Evolutionary conservation across 2,888 invertebrate genomes (phyloP).

Genomic region (Anoplius nigerrimus): DNA sequence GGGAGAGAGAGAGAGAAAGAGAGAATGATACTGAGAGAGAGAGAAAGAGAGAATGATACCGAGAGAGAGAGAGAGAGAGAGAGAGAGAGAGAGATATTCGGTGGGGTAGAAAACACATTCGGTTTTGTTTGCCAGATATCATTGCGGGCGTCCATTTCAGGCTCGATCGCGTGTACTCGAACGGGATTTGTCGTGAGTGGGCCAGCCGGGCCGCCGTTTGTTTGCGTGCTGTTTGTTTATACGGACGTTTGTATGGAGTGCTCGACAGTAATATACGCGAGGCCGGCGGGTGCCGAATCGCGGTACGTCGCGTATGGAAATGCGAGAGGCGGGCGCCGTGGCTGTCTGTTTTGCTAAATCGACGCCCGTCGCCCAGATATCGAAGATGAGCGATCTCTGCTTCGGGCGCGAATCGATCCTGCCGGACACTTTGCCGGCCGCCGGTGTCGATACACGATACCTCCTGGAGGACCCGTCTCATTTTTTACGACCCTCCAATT

Average conservation of each 20-base stretch:
- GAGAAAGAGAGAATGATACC: too few relatives aligned
- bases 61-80: neutral
- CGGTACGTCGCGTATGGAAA: neutral
- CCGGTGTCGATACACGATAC: constrained; percentile 19
- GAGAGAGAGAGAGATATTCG: constrained; percentile 6
- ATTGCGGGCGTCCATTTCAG: constrained; percentile 29
- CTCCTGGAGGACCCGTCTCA: too few relatives aligned
- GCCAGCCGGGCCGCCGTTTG: neutral
- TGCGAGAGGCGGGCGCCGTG: neutral
- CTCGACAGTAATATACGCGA: constrained; percentile 17
- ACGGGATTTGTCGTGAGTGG: neutral
- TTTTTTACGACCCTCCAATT: too few relatives aligned
- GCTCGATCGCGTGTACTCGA: constrained; percentile 26
- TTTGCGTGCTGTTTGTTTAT: constrained; percentile 18
- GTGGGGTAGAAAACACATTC: constrained; percentile 38
- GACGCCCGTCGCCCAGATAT: neutral
- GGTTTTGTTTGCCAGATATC: constrained; percentile 48
- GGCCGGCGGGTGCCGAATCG: constrained; percentile 1
- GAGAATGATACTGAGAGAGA: too few relatives aligned
- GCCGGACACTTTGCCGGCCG: constrained; percentile 7
- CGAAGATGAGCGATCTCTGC: neutral
- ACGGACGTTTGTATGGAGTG: constrained; percentile 8
- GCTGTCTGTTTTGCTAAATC: constrained; percentile 14
- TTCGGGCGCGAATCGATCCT: neutral
- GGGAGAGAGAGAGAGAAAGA: too few relatives aligned